phyloP scores from a whole-genome alignment of 2,113 vertebrate species.

The Cathartes aura region DNA sequence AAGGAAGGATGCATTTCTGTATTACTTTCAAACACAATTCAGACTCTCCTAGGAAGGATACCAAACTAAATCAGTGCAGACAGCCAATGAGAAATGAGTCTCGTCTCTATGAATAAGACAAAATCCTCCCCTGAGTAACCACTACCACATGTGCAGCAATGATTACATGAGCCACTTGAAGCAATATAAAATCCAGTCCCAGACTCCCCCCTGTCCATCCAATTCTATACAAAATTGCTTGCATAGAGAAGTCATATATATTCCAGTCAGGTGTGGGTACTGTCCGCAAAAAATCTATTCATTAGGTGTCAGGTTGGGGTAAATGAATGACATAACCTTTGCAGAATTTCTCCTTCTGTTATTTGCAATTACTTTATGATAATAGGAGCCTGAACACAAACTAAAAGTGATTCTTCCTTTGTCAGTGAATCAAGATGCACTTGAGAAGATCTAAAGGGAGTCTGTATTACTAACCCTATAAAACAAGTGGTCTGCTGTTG shows the following conservation, averaged over 20 bases:
- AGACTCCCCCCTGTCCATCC: background rate
- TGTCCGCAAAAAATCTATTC: background rate
- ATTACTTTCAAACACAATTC: background rate
- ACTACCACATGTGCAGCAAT: background rate
- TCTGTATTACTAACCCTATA: background rate
- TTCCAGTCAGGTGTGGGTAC: background rate
- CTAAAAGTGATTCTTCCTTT: background rate
- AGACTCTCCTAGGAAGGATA: background rate
- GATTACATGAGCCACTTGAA: background rate
- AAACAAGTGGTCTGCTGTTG: background rate
- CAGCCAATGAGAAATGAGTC: background rate
- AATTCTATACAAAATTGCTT: background rate
- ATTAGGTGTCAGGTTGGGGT: background rate
- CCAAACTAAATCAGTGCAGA: background rate
- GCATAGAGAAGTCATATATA: background rate
- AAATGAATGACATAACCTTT: constrained; percentile 10
- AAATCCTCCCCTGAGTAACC: background rate
- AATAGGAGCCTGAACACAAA: background rate
- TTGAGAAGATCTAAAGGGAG: background rate
- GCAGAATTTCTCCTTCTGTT: background rate
- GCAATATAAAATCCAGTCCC: background rate
- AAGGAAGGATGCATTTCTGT: background rate
- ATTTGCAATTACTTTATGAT: background rate
- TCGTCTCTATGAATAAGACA: background rate
- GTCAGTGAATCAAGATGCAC: background rate